Evolutionary conservation across 1,140 invertebrate species (phyloP).

Genomic region (Drosophila albomicans): DNA sequence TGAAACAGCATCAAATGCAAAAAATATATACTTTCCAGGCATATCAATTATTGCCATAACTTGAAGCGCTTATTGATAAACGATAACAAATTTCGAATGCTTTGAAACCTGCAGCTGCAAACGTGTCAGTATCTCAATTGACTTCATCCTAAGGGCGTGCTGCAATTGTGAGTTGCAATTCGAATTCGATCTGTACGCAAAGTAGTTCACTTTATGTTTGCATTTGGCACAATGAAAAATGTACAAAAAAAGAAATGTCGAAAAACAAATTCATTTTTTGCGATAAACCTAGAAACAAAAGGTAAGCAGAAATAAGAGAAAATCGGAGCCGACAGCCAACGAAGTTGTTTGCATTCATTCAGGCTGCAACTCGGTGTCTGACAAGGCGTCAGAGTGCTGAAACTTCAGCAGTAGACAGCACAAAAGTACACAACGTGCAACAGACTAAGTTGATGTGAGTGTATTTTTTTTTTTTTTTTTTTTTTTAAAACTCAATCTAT

Average conservation of each 20-base stretch:
- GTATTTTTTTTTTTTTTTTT: too few relatives aligned
- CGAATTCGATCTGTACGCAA: constrained; percentile 13
- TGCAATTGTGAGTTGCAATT: constrained; percentile 23
- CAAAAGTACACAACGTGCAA: constrained; percentile 12
- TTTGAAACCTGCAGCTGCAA: neutral
- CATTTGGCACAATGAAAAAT: constrained; percentile 5
- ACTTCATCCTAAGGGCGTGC: neutral
- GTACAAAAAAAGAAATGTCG: neutral
- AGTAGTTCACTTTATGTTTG: constrained; percentile 33
- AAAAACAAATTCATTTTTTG: constrained; percentile 57
- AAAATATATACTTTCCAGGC: too few relatives aligned
- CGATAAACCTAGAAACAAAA: constrained; percentile 35
- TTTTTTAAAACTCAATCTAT: too few relatives aligned
- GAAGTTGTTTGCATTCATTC: constrained; percentile 67
- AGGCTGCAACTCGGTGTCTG: constrained; percentile 53
- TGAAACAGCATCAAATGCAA: too few relatives aligned
- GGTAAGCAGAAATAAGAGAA: constrained; percentile 16
- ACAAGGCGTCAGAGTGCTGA: constrained; percentile 51
- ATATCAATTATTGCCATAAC: neutral
- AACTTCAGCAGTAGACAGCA: constrained; percentile 13
- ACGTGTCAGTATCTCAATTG: constrained; percentile 4
- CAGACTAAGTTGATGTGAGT: constrained; percentile 57
- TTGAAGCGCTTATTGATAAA: neutral
- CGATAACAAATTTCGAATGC: neutral
- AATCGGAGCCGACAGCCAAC: constrained; percentile 55